Evolutionary conservation across 2,797 vertebrate species (phyloP).

Genomic region (Neosalanx taihuensis): DNA sequence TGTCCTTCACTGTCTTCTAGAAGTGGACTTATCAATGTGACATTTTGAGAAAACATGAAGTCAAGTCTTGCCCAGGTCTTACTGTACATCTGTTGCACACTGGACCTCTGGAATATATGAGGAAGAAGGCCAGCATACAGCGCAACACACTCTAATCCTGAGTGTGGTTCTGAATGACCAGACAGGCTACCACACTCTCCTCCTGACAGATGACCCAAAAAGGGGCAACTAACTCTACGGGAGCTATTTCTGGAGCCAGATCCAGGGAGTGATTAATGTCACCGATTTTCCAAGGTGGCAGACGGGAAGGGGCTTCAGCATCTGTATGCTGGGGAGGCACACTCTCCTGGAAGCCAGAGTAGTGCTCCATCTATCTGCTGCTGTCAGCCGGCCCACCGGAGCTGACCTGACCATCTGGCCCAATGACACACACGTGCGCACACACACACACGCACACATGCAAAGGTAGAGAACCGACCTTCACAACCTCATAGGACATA

Average conservation of each 20-base stretch:
- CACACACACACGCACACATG: background rate
- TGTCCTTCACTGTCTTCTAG: no score
- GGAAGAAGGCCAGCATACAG: background rate
- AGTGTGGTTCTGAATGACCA: conserved; percentile 10
- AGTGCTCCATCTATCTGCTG: conserved; percentile 30
- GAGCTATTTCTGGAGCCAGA: conserved; percentile 53
- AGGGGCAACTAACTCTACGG: background rate
- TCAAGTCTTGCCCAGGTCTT: no score
- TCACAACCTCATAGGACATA: conserved; percentile 1
- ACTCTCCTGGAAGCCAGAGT: conserved; percentile 20
- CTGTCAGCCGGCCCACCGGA: conserved; percentile 31
- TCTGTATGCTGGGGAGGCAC: conserved; percentile 26
- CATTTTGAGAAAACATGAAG: no score
- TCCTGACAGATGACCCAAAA: background rate
- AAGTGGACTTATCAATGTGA: no score
- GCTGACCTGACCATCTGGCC: conserved; percentile 39
- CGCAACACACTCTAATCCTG: background rate
- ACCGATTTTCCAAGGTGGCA: conserved; percentile 40
- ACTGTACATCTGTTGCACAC: no score
- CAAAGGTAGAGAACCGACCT: background rate
- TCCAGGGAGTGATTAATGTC: conserved; percentile 44
- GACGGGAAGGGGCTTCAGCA: conserved; percentile 33
- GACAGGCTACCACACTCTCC: background rate
- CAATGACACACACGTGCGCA: conserved; percentile 5
- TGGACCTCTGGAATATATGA: background rate